These are phyloP conservation scores for Melospiza melodia DNA, from an alignment of 2,113 vertebrate genomes.

Conservation along the genomic window DNA sequence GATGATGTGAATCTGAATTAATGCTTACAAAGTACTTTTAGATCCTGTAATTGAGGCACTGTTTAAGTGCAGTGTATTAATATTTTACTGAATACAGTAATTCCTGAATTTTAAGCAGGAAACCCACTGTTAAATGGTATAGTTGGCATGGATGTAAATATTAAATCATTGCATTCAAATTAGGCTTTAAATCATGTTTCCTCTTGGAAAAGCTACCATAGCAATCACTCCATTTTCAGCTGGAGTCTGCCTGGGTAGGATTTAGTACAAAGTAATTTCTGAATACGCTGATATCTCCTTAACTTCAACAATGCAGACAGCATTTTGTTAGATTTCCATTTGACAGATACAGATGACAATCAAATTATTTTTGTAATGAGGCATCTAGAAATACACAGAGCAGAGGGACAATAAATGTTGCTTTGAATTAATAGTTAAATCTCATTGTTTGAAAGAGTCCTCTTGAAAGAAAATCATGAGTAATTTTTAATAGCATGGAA, in stretches of 20 bases:
- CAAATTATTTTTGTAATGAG: constrained; percentile 48
- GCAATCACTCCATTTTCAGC: neutral
- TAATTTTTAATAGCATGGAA: constrained; percentile 45
- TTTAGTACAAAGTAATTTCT: neutral
- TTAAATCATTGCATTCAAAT: constrained; percentile 14
- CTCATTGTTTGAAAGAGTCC: constrained; percentile 42
- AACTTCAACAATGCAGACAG: neutral
- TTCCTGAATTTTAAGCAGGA: constrained; percentile 46
- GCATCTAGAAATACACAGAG: constrained; percentile 16
- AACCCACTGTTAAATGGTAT: neutral
- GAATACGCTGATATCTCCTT: neutral
- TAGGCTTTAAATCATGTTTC: constrained; percentile 1
- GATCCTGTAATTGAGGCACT: constrained; percentile 25
- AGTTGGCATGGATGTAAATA: constrained; percentile 37
- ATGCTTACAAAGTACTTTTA: constrained; percentile 38
- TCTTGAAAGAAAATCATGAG: constrained; percentile 46
- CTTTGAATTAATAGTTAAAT: constrained; percentile 62
- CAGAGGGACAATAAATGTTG: constrained; percentile 29
- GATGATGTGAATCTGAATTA: constrained; percentile 12
- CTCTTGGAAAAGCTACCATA: neutral
- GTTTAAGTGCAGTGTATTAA: constrained; percentile 32
- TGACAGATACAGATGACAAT: constrained; percentile 28
- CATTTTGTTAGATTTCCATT: neutral
- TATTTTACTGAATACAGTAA: constrained; percentile 40
- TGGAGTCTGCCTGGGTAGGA: neutral